phyloP scores from a whole-genome alignment of 2,888 invertebrate genomes.

The Thera britannica region DNA sequence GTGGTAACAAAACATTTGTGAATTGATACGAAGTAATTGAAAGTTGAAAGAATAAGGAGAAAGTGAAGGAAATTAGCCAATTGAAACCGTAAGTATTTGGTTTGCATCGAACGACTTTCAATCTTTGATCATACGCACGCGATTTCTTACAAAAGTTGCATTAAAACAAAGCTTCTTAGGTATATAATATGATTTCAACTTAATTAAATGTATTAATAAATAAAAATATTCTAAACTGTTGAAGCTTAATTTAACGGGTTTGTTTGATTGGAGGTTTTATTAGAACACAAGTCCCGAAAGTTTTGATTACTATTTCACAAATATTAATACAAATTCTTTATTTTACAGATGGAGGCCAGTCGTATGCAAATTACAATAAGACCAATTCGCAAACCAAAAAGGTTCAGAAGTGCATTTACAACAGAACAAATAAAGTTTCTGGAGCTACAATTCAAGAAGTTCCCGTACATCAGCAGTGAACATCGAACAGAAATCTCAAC shows the following conservation, averaged over 20 bases:
- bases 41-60: not conserved
- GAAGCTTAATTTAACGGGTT: too few species aligned
- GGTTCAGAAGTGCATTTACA: conserved; percentile 88
- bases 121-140: too few species aligned
- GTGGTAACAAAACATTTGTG: conserved; percentile 20
- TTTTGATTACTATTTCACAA: too few species aligned
- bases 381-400: conserved; percentile 53
- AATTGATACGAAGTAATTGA: not conserved
- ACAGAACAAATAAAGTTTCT: conserved; percentile 89
- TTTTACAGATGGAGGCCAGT: conserved; percentile 46
- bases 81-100: not conserved
- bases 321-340: conserved; percentile 2
- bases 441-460: conserved; percentile 88
- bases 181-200: too few species aligned
- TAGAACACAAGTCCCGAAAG: too few species aligned
- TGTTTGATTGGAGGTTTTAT: too few species aligned
- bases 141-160: not conserved
- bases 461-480: conserved; percentile 88
- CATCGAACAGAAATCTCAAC: conserved; percentile 88
- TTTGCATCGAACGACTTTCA: not conserved
- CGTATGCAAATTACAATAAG: conserved; percentile 16
- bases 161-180: not conserved
- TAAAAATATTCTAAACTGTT: too few species aligned
- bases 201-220: too few species aligned
- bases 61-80: not conserved